These are phyloP conservation scores for Nomada fabriciana DNA, from an alignment of 2,888 invertebrate species.

Conservation along the genomic window DNA sequence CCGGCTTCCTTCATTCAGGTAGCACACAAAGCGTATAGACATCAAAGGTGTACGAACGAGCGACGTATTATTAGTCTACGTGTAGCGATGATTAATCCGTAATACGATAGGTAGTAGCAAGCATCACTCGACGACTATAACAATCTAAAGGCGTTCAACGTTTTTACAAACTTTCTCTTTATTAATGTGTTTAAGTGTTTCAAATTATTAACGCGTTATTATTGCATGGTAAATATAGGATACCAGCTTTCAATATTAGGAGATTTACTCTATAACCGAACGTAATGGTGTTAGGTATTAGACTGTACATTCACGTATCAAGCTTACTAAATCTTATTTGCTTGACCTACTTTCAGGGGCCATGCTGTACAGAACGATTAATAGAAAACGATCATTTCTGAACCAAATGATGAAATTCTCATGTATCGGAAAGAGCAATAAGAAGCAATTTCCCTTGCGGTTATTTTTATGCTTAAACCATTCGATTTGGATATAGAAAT, in stretches of 20 bases:
- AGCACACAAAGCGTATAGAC: no score
- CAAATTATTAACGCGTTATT: not conserved
- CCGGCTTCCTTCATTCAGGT: not conserved
- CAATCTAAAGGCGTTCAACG: no score
- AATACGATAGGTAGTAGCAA: not conserved
- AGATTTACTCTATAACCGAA: not conserved
- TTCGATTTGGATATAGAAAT: not conserved
- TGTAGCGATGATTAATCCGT: not conserved
- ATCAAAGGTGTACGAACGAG: not conserved
- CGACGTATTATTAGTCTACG: not conserved
- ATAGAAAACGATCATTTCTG: slow-evolving; percentile 8
- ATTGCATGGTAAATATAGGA: not conserved
- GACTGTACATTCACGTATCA: slow-evolving; percentile 7
- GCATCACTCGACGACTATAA: no score
- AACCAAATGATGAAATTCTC: slow-evolving; percentile 5
- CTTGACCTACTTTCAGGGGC: slow-evolving; percentile 22
- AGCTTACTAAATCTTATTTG: slow-evolving; percentile 27
- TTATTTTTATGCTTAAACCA: not conserved
- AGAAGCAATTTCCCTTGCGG: not conserved
- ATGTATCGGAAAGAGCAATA: not conserved
- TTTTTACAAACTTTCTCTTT: no score
- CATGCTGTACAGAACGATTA: slow-evolving; percentile 15
- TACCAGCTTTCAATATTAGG: not conserved
- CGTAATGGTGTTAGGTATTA: slow-evolving; percentile 4
- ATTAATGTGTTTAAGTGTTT: no score